Evolutionary conservation across 53 echinoderm and acorn worm genomes (phyloP).

Genomic region (Hippasteria phrygiana): DNA sequence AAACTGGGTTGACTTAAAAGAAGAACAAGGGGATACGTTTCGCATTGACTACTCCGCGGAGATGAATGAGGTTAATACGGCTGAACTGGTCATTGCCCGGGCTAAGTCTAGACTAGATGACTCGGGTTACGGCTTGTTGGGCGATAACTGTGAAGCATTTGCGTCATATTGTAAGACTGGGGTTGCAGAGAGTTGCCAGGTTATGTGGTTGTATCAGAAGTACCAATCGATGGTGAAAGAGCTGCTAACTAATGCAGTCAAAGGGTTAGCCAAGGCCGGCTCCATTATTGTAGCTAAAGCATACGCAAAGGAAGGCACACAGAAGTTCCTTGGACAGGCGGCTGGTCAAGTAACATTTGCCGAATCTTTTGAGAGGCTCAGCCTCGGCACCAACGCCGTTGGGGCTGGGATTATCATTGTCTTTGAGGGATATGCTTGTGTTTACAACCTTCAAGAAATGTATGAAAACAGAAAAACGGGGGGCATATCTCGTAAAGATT

Average conservation of each 20-base stretch:
- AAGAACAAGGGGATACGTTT: slow-evolving; percentile 33
- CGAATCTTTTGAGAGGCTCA: no score
- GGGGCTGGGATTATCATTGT: slow-evolving; percentile 15
- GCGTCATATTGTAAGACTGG: slow-evolving; percentile 72
- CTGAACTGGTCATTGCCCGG: slow-evolving; percentile 67
- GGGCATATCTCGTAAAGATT: slow-evolving; percentile 22
- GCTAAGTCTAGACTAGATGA: slow-evolving; percentile 60
- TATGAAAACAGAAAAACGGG: slow-evolving; percentile 20
- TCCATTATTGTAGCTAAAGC: background rate
- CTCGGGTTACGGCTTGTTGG: slow-evolving; percentile 47
- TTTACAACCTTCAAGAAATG: slow-evolving; percentile 7
- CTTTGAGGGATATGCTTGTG: slow-evolving; percentile 15
- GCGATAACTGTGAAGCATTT: slow-evolving; percentile 74
- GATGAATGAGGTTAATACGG: slow-evolving; percentile 23
- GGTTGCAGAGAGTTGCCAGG: slow-evolving; percentile 39
- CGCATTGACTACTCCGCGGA: slow-evolving; percentile 54
- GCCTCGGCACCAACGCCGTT: background rate
- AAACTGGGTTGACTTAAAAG: background rate
- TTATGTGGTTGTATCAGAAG: slow-evolving; percentile 43
- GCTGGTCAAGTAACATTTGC: no score
- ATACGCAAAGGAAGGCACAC: background rate
- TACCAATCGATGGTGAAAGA: background rate
- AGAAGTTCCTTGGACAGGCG: background rate
- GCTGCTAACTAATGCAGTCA: background rate
- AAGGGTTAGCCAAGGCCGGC: background rate